Evolutionary conservation across 2,888 invertebrate genomes (phyloP), one percentile per base, ranked within the genome.

Genomic region (Embidobia sp.): DNA sequence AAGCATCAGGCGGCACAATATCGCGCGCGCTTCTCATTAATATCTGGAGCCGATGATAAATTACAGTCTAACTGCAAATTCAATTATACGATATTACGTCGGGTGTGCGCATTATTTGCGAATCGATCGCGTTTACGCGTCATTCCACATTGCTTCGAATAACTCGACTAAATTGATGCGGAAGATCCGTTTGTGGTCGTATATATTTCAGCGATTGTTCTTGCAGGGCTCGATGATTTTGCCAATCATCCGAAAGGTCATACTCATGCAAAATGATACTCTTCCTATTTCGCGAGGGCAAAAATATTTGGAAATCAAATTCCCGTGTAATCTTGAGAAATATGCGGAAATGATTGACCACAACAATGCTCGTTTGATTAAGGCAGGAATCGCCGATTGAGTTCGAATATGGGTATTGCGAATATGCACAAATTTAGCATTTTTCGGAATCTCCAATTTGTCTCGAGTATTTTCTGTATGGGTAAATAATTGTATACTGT

Each of bases 1-100:
- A 51, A 59, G 74, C 74, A 74, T 74, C 74, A 74, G 64, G 51
- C 55, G 31, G 61, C 61, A 53, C 66, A 74, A 74, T 74, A 74
- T 51, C 66, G 55, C 64, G 57, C 55, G 61, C 33, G 51, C 51
- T 53, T 61, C 66, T 74, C 74, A 66, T 74, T 74, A 74, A 75
- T 67, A 75, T 37, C 67, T 42, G 19, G 40, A 40, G 33, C 74
- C 53, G 67, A 49, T 75, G 75, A 75, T 69, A 63, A 75, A 75
- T 75, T 75, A 75, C 67, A 53, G 67, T 67, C 75, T 63, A 75
- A 75, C 75, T 67, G 67, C 75, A 67, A 75, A 67, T 75, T 75
- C 67, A 67, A 75, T 75, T 75, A 75, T 75, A 67, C 61, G 67
- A 67, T 67, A 67, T 75, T 67, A 75, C 67, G 55, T 35, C 55